Conservation (phyloP, 1,140 invertebrate species). For the Sarcophaga peregrina region DNA sequence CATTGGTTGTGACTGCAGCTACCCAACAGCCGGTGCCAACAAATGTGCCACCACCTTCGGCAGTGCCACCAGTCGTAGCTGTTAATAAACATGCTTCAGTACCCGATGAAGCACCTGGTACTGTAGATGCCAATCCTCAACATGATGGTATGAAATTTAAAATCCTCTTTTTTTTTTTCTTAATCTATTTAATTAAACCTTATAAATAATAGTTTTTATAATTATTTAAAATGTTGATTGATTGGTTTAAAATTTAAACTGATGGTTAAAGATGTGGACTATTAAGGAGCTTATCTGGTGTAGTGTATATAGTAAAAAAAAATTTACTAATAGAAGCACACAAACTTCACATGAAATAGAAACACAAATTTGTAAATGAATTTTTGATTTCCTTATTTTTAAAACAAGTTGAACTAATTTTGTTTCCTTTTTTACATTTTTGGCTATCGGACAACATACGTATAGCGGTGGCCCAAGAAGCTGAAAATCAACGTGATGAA, state of each 20-base stretch:
- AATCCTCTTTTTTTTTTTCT: not conserved
- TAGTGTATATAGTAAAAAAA: not conserved
- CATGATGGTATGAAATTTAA: constrained; percentile 46
- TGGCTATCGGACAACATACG: constrained; percentile 51
- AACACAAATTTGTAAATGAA: constrained; percentile 23
- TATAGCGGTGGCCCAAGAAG: constrained; percentile 80
- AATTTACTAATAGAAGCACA: not conserved
- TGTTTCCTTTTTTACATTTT: constrained; percentile 47
- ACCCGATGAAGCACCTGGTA: constrained; percentile 22
- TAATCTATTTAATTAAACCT: not conserved
- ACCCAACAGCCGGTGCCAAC: constrained; percentile 53
- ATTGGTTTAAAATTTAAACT: no score
- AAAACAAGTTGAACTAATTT: constrained; percentile 2
- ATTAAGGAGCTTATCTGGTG: not conserved
- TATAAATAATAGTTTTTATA: not conserved
- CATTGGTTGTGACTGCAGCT: not conserved
- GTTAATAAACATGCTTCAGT: constrained; percentile 28
- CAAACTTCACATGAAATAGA: not conserved
- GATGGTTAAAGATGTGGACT: no score
- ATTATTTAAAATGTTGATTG: not conserved
- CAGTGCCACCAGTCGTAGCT: not conserved
- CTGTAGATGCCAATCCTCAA: constrained; percentile 41
- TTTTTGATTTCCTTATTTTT: not conserved
- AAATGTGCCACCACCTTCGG: constrained; percentile 33
- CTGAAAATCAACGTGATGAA: constrained; percentile 81